Conservation (phyloP, 2,113 vertebrate species). For the Zapus hudsonius region DNA sequence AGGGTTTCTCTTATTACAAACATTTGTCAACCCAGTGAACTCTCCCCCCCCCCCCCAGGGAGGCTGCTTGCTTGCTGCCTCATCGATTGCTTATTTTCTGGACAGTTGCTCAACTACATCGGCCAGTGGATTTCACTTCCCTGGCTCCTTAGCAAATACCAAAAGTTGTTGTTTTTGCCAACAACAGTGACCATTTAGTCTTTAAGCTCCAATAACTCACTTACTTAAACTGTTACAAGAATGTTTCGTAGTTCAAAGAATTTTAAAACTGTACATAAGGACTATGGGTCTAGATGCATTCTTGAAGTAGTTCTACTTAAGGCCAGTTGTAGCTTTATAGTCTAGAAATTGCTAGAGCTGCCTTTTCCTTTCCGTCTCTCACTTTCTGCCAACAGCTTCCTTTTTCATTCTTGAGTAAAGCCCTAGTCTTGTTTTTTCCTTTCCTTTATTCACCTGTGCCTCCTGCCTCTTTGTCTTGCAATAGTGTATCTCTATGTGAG, state of each 20-base stretch:
- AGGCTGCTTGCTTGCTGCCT: not conserved
- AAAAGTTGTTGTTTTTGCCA: conserved; percentile 35
- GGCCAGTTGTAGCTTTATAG: not conserved
- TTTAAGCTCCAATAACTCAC: not conserved
- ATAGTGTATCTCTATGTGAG: not conserved
- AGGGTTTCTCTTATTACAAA: not conserved
- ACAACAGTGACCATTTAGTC: not conserved
- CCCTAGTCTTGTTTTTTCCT: not conserved
- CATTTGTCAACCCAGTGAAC: conserved; percentile 55
- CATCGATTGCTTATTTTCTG: conserved; percentile 5
- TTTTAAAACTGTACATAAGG: not conserved
- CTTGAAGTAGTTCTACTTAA: not conserved
- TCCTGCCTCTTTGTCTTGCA: conserved; percentile 29
- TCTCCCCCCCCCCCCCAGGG: not conserved
- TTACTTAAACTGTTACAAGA: conserved; percentile 21
- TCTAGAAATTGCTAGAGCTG: not conserved
- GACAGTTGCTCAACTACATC: conserved; percentile 45
- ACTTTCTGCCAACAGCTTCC: conserved; percentile 19
- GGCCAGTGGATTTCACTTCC: conserved; percentile 30
- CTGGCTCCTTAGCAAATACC: not conserved
- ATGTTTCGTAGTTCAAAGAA: conserved; percentile 8
- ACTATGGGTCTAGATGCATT: not conserved
- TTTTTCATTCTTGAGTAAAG: not conserved
- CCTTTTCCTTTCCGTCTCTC: not conserved
- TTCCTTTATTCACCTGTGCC: conserved; percentile 21